These are phyloP conservation scores for Lepidurus apus DNA, from an alignment of 1,140 invertebrate genomes.

Conservation along the genomic window DNA sequence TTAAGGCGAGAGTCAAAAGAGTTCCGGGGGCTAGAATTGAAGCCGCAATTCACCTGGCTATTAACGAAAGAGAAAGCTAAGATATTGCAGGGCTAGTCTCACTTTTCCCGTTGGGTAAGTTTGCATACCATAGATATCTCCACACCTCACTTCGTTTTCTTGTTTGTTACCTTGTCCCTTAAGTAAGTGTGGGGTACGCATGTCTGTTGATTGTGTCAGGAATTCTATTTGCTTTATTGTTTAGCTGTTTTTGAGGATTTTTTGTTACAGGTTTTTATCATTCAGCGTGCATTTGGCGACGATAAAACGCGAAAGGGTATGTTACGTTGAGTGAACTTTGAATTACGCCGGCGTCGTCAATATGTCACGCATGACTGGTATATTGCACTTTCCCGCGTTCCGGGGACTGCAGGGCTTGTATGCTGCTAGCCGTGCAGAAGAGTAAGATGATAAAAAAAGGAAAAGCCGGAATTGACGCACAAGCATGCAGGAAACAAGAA, in stretches of 20 bases:
- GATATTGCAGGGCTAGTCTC: neutral
- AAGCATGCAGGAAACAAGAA: neutral
- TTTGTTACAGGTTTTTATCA: no score
- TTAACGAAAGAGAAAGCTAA: constrained; percentile 5
- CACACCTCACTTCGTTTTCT: neutral
- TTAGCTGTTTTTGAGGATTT: no score
- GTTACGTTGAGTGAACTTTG: no score
- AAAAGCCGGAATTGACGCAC: neutral
- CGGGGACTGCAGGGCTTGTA: neutral
- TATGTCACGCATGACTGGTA: constrained; percentile 12
- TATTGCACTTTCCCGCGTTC: neutral
- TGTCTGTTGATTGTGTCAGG: neutral
- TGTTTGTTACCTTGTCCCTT: neutral
- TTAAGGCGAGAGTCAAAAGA: no score
- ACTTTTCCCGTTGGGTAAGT: neutral
- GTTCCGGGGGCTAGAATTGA: neutral
- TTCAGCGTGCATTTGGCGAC: no score
- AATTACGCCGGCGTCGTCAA: neutral
- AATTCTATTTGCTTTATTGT: neutral
- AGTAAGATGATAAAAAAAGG: neutral
- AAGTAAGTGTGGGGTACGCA: neutral
- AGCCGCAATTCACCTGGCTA: neutral
- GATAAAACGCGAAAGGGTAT: no score
- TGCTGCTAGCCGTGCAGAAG: neutral
- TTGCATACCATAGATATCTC: neutral